These are phyloP conservation scores for Helarctos malayanus DNA, from an alignment of 2,797 vertebrate genomes.

Conservation along the genomic window DNA sequence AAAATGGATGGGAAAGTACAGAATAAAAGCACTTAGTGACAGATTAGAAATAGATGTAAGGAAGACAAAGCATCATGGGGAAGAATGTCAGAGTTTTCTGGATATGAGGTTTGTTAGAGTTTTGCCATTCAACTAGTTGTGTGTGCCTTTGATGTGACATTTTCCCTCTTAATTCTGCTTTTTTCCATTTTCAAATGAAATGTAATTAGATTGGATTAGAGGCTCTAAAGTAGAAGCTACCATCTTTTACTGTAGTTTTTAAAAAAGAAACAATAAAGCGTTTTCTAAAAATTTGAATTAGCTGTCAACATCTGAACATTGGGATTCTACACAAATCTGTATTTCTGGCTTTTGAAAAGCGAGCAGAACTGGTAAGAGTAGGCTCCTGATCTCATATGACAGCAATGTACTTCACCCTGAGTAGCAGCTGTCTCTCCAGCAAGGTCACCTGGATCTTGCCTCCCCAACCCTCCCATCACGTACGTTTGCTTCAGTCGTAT, in stretches of 20 bases:
- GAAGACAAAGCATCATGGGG: not conserved
- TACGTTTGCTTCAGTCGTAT: not conserved
- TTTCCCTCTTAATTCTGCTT: not conserved
- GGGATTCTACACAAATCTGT: not conserved
- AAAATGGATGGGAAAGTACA: not conserved
- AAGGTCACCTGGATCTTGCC: not conserved
- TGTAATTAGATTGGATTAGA: not conserved
- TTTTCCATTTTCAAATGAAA: constrained; percentile 18
- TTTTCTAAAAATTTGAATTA: constrained; percentile 53
- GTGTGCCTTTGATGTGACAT: no score
- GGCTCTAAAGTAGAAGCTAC: not conserved
- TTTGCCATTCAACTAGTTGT: not conserved
- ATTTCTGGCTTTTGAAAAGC: constrained; percentile 30
- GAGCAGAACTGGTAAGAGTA: not conserved
- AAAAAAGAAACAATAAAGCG: not conserved
- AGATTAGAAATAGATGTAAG: not conserved
- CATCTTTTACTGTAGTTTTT: not conserved
- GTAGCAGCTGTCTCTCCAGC: not conserved
- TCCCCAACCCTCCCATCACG: not conserved
- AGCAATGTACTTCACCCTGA: not conserved
- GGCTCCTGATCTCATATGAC: not conserved
- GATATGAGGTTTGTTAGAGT: not conserved
- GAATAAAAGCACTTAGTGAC: not conserved
- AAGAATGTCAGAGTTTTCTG: not conserved
- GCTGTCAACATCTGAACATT: not conserved